Percentiles rank a stretch among this genome's conserved stretches.
These are phyloP conservation scores for Conger conger DNA, from an alignment of 2,113 vertebrate genomes.

Conservation along the genomic window DNA sequence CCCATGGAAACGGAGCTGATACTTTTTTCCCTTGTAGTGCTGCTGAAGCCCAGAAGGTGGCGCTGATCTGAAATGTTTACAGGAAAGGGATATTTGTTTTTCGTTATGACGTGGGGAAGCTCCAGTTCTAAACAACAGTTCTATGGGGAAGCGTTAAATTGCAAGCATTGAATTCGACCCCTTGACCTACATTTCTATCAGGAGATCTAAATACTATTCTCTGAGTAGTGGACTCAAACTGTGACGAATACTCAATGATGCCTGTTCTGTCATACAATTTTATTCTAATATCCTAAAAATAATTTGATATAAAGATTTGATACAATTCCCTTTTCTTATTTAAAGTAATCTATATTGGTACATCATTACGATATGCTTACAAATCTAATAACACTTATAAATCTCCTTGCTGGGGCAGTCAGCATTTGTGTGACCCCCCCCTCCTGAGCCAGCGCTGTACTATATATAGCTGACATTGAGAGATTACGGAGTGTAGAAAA, in stretches of 20 bases:
- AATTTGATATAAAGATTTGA: no score
- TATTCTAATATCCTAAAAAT: no score
- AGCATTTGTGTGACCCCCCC: background rate
- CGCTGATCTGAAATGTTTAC: background rate
- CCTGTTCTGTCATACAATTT: background rate
- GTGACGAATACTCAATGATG: background rate
- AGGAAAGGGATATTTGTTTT: background rate
- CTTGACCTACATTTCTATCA: background rate
- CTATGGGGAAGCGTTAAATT: background rate
- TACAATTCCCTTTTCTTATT: background rate
- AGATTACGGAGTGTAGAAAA: background rate
- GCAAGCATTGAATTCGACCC: background rate
- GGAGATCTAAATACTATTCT: background rate
- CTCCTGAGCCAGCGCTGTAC: background rate
- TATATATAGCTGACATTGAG: conserved; percentile 11
- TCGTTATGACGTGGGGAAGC: background rate
- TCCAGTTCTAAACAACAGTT: background rate
- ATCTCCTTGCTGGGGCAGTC: background rate
- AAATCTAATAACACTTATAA: background rate
- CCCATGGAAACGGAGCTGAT: background rate
- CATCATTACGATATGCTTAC: background rate
- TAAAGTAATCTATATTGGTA: no score
- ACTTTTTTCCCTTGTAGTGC: background rate
- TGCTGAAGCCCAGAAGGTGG: conserved; percentile 13
- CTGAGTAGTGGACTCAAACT: background rate